phyloP scores from a whole-genome alignment of 2,797 vertebrate genomes.

The Fundulus diaphanus region DNA sequence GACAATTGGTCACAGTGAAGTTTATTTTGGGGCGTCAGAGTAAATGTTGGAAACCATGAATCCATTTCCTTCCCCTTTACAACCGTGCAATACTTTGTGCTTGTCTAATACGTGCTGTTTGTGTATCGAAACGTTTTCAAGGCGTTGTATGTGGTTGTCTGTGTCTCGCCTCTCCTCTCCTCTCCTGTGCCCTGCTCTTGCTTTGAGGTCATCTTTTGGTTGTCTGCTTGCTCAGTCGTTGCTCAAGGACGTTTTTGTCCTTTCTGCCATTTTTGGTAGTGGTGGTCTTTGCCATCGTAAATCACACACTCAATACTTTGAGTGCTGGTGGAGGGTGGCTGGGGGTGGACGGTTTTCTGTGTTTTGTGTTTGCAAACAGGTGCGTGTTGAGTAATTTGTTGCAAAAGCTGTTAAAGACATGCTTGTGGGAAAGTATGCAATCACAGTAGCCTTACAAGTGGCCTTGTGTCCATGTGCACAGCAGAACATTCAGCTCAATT shows the following conservation, averaged over 20 bases:
- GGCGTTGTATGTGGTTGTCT: slow-evolving; percentile 29
- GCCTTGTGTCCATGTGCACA: neutral
- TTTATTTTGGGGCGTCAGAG: no score
- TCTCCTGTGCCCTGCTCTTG: slow-evolving; percentile 37
- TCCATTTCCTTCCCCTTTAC: neutral
- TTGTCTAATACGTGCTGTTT: neutral
- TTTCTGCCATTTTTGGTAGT: slow-evolving; percentile 36
- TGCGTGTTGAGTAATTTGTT: slow-evolving; percentile 42
- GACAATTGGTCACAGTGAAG: no score
- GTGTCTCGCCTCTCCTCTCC: slow-evolving; percentile 44
- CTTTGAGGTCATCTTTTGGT: slow-evolving; percentile 11
- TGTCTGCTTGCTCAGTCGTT: slow-evolving; percentile 6
- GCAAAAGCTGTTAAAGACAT: slow-evolving; percentile 15
- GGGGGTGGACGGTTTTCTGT: slow-evolving; percentile 20
- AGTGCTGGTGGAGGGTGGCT: slow-evolving; percentile 32
- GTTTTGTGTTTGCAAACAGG: slow-evolving; percentile 40
- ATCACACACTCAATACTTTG: slow-evolving; percentile 49
- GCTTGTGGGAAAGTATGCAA: slow-evolving; percentile 28
- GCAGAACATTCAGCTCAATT: neutral
- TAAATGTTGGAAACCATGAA: neutral
- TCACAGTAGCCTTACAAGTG: slow-evolving; percentile 11
- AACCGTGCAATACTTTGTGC: neutral
- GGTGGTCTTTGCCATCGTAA: slow-evolving; percentile 47
- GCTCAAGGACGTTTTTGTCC: slow-evolving; percentile 18
- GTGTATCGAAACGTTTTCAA: no score